Conservation (phyloP, 2,797 vertebrate genomes). For the Trematomus bernacchii region DNA sequence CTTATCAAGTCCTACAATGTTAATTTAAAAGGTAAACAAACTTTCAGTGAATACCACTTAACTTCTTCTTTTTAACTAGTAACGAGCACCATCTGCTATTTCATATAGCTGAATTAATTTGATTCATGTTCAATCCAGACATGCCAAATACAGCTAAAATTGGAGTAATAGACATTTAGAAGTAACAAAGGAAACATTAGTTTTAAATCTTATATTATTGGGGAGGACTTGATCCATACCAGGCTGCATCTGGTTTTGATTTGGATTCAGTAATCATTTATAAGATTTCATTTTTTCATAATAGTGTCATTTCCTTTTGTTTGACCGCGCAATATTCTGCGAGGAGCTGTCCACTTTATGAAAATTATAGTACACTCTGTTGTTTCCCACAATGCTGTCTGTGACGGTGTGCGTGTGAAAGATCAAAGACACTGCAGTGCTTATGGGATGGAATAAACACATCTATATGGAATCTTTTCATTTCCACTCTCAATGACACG, state of each 20-base stretch:
- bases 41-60: background rate
- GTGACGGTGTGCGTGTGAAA: slow-evolving; percentile 21
- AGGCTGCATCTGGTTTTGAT: slow-evolving; percentile 2
- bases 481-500: slow-evolving; percentile 59
- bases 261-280: slow-evolving; percentile 9
- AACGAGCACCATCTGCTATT: slow-evolving; percentile 30
- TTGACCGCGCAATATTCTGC: slow-evolving; percentile 13
- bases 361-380: slow-evolving; percentile 40
- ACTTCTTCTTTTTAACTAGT: slow-evolving; percentile 16
- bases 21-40: slow-evolving; percentile 35
- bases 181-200: background rate
- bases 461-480: slow-evolving; percentile 69
- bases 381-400: slow-evolving; percentile 27
- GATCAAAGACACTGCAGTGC: slow-evolving; percentile 52
- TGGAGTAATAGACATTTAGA: background rate
- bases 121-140: background rate
- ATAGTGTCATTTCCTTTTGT: slow-evolving; percentile 17
- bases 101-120: background rate
- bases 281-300: slow-evolving; percentile 5
- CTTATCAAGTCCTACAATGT: slow-evolving; percentile 33
- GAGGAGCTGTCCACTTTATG: slow-evolving; percentile 26
- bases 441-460: slow-evolving; percentile 47
- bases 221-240: background rate
- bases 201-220: background rate
- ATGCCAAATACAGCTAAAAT: background rate